A percentile compares a stretch with the other conserved stretches of the same genome.
Conservation (phyloP, 2,797 vertebrate genomes). For the Hybognathus amarus region DNA sequence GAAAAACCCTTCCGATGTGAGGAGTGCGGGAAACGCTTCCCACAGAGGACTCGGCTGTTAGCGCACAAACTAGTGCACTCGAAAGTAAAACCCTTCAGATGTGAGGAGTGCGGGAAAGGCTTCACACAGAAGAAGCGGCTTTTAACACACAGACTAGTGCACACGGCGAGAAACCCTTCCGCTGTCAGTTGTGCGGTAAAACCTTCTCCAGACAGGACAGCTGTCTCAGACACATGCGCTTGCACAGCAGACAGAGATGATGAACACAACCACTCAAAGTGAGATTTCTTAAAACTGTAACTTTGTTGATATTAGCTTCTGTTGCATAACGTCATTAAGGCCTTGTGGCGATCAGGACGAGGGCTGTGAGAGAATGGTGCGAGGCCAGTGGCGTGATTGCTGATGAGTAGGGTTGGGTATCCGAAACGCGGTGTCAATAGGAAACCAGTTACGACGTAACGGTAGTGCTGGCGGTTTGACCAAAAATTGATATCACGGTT, state of each 20-base stretch:
- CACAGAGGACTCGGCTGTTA: not conserved
- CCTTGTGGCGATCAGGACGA: too few species aligned
- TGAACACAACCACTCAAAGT: conserved; percentile 26
- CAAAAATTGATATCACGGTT: too few species aligned
- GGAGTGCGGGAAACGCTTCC: not conserved
- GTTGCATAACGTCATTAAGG: too few species aligned
- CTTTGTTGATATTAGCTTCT: not conserved
- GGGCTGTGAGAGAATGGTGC: too few species aligned
- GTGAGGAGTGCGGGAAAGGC: conserved; percentile 76
- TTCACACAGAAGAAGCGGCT: conserved; percentile 78
- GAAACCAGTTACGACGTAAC: too few species aligned
- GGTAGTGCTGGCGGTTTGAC: too few species aligned
- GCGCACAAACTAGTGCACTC: conserved; percentile 50
- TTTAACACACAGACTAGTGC: conserved; percentile 76
- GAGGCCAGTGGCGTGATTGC: too few species aligned
- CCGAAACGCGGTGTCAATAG: too few species aligned
- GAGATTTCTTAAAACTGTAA: not conserved
- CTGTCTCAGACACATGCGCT: conserved; percentile 74
- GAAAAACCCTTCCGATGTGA: conserved; percentile 66
- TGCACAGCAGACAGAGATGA: conserved; percentile 73
- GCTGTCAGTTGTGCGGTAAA: conserved; percentile 54
- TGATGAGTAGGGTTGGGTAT: too few species aligned
- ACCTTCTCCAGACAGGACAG: conserved; percentile 77
- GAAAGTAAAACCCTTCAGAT: conserved; percentile 70
- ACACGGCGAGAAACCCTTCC: conserved; percentile 67